These are phyloP conservation scores for Caenorhabditis sp. DNA, from an alignment of 2,888 invertebrate species.

Conservation along the genomic window DNA sequence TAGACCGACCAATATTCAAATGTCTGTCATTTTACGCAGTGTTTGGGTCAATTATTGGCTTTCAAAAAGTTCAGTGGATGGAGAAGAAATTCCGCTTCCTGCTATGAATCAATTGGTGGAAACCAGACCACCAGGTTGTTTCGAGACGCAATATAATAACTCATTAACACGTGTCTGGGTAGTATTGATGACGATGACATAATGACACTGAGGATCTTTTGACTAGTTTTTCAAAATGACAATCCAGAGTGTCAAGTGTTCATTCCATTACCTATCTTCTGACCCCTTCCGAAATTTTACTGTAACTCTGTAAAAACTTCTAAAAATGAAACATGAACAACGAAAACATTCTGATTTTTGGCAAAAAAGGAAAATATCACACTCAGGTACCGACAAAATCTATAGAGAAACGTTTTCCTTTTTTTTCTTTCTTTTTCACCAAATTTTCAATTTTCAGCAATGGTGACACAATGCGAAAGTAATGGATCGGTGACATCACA, in stretches of 20 bases:
- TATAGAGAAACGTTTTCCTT: too few relatives aligned
- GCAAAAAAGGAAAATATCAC: slow-evolving; percentile 46
- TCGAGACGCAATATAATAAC: background rate
- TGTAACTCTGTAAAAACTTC: background rate
- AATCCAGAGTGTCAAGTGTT: background rate
- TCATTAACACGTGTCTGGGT: background rate
- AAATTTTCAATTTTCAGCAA: slow-evolving; percentile 52
- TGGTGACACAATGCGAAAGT: slow-evolving; percentile 70
- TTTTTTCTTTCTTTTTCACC: too few relatives aligned
- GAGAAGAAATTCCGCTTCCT: background rate
- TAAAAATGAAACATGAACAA: slow-evolving; percentile 35
- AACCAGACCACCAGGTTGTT: background rate
- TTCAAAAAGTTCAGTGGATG: background rate
- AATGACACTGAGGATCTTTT: background rate
- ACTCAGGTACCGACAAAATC: slow-evolving; percentile 34
- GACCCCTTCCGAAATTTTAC: background rate
- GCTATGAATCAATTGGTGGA: background rate
- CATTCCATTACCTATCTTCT: too few relatives aligned
- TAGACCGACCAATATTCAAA: background rate
- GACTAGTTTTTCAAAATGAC: background rate
- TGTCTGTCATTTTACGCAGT: background rate
- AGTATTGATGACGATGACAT: background rate
- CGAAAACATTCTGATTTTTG: slow-evolving; percentile 31
- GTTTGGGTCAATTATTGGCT: background rate
- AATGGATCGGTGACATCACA: slow-evolving; percentile 71